A percentile compares a stretch with the other conserved stretches of the same genome.
Evolutionary conservation across 2,113 vertebrate species (phyloP).

Genomic region (Nansenia antarctica): DNA sequence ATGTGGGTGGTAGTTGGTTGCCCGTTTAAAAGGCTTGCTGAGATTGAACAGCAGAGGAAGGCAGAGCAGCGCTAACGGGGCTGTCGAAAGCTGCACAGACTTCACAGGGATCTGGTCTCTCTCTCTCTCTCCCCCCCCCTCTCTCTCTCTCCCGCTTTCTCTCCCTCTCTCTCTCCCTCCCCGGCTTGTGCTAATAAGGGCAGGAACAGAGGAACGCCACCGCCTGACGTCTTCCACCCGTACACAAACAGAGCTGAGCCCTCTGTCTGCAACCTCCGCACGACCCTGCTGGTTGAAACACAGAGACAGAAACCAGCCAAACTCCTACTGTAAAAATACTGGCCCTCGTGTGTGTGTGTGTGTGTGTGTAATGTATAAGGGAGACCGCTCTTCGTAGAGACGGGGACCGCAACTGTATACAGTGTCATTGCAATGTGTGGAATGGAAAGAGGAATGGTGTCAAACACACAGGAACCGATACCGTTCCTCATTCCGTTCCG

Average conservation of each 20-base stretch:
- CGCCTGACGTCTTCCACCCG: constrained; percentile 18
- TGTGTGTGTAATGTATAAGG: too few species aligned
- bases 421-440: too few species aligned
- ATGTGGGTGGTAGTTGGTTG: background rate
- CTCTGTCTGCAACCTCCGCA: background rate
- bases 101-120: background rate
- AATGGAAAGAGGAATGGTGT: too few species aligned
- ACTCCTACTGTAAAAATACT: too few species aligned
- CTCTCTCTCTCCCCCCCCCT: background rate
- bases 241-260: constrained; percentile 5
- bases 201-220: background rate
- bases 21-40: background rate
- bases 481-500: too few species aligned
- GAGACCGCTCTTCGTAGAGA: too few species aligned
- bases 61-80: background rate
- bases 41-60: background rate
- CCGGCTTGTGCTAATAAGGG: constrained; percentile 22
- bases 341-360: too few species aligned
- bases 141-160: too few species aligned
- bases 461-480: too few species aligned
- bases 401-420: too few species aligned
- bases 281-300: background rate
- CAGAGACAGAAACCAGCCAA: background rate
- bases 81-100: background rate
- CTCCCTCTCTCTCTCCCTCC: background rate